A percentile compares a stretch with the other conserved stretches of the same genome.
These are phyloP conservation scores for Leptura quadrifasciata DNA, from an alignment of 2,888 invertebrate genomes.

Conservation along the genomic window DNA sequence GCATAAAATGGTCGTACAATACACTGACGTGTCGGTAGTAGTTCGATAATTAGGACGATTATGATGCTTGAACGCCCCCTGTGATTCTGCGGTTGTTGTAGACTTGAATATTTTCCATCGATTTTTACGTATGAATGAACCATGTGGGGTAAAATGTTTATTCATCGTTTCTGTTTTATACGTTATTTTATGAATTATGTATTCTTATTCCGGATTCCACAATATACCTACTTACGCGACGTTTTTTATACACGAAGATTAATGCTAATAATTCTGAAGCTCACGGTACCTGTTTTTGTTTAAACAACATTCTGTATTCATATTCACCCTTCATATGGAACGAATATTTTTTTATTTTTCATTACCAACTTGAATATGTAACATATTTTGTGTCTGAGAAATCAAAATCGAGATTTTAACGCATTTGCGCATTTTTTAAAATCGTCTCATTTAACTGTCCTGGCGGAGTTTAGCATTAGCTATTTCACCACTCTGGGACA, in stretches of 20 bases:
- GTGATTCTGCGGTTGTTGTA: slow-evolving; percentile 53
- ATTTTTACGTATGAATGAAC: slow-evolving; percentile 46
- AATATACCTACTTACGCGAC: neutral
- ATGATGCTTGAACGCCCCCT: slow-evolving; percentile 69
- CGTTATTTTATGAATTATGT: slow-evolving; percentile 48
- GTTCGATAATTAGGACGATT: slow-evolving; percentile 71
- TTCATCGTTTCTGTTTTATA: slow-evolving; percentile 27
- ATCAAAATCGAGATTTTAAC: too few species aligned
- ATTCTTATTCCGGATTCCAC: slow-evolving; percentile 25
- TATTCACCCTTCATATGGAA: neutral
- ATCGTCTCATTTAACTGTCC: too few species aligned
- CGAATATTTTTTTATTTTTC: neutral
- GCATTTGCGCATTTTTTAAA: too few species aligned
- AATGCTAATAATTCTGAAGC: neutral
- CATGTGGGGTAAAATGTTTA: slow-evolving; percentile 33
- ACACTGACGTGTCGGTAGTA: slow-evolving; percentile 65
- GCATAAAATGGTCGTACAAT: slow-evolving; percentile 68
- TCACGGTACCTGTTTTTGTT: neutral
- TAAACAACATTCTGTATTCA: neutral
- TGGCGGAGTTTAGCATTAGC: too few species aligned
- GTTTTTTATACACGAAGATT: neutral
- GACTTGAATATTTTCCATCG: slow-evolving; percentile 43
- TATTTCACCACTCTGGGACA: too few species aligned
- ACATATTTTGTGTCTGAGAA: too few species aligned
- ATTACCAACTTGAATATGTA: too few species aligned